Evolutionary conservation across 2,113 vertebrate species (phyloP), one percentile per base, ranked within the genome.

Genomic region (Caracal caracal): DNA sequence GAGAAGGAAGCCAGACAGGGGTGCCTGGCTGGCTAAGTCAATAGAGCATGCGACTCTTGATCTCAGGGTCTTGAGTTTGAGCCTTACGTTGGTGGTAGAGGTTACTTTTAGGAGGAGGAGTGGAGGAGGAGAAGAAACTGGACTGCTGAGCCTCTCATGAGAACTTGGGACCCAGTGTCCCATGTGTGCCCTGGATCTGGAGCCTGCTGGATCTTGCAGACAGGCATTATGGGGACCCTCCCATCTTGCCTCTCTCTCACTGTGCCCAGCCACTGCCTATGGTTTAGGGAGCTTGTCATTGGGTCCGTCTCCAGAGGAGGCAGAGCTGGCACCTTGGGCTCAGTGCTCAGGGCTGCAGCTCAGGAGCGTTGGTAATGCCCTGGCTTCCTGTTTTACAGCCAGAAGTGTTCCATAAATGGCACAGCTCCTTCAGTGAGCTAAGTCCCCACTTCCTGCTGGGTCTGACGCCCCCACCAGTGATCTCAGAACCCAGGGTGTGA

Each of bases 321-420:
- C 24, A 51, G 24, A 61, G 33, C 8, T 1, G 33, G 59, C 26
- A 10, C n/a, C 79, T 19, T 2, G 35, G 51, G n/a, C 24, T 10
- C 22, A 19, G 33, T 16, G 20, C 93, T 97, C 93, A 63, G 84
- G 95, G 98, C 97, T 96, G 97, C 94, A 97, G 94, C 97, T 96
- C 96, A 93, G 71, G 96, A 96, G 97, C 97, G 97, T 85, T 94
- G 98, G 63, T 98, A 98, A 96, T 97, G 94, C 93, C 80, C 97
- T 96, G 96, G 97, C 98, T 96, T 97, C 97, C 98, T 96, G 73
- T 96, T 98, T 98, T 98, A 95, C 89, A 96, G 94, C 96, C 96
- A 97, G 95, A 98, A 97, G 97, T 96, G 89, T 96, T 95, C 91
- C 83, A 86, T 97, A 98, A 98, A 97, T 93, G 96, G 97, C 97